Base-by-base conservation (phyloP, 2,888 invertebrate species). In the Melanotus villosus region DNA sequence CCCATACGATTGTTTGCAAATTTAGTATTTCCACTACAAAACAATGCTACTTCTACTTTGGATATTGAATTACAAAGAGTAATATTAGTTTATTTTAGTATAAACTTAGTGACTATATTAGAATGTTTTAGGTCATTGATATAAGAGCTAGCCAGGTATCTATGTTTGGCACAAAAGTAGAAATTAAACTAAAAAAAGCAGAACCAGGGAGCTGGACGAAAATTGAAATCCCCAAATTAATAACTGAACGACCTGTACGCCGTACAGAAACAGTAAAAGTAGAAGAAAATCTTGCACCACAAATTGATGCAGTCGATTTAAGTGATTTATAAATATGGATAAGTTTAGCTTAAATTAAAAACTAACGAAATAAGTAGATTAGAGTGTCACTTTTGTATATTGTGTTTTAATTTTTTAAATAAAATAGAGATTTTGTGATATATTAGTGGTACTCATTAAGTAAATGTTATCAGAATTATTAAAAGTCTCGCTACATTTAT, bases 141-240 rank as follows among this genome's bases (percentile, higher is more conserved):
- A 90, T 95, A 0, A 87, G 86, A 38, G 88, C 88, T 60, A 92
- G 94, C 79, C 88, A 86, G 73, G 94, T 91, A 0, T 90, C 90
- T 38, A 93, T 98, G 93, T 87, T 92, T 77, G 92, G 93, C 10
- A 92, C 95, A 10, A 99, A 99, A 89, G 90, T 98, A 26, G 98
- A 99, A 86, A 92, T 99, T 19, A 95, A 93, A 80, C 84, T 99
- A 80, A 92, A 90, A 76, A 99, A 99, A 85, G 92, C 90, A 0
- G 96, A 95, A 79, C 89, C 93, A 0, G 92, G 93, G 1, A 89
- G 90, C 12, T 98, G 98, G 98, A 82, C 89, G 7, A 90, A 90
- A 75, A 84, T 98, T 21, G 91, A 93, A 79, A 89, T 92, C 74
- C 90, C 91, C 0, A 84, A 87, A 63, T 34, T 72, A 47, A 47